Conservation (phyloP, 2,888 invertebrate genomes). For the Dysmachus trigonus region DNA sequence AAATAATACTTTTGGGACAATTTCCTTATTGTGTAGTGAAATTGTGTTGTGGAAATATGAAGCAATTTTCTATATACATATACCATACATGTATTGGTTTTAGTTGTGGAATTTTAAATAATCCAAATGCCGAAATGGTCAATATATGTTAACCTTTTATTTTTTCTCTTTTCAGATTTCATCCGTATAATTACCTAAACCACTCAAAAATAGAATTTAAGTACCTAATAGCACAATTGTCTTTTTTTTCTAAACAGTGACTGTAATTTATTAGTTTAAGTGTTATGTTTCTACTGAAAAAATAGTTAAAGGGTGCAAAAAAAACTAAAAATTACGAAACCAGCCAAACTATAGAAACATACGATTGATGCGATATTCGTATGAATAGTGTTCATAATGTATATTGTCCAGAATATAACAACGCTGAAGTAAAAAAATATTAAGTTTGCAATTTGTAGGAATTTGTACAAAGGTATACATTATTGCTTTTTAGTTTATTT, state of each 20-base stretch:
- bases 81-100: too few relatives aligned
- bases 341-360: neutral
- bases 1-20: too few relatives aligned
- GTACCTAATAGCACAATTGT: conserved; percentile 29
- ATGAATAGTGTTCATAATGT: conserved; percentile 2
- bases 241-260: conserved; percentile 22
- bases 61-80: too few relatives aligned
- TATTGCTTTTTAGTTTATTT: neutral
- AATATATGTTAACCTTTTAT: neutral
- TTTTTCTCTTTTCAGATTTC: conserved; percentile 30
- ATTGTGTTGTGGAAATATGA: too few relatives aligned
- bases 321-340: neutral
- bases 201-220: neutral
- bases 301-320: conserved; percentile 14
- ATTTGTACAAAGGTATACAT: neutral
- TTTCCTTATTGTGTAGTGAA: too few relatives aligned
- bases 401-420: conserved; percentile 9
- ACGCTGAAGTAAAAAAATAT: neutral
- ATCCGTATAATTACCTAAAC: conserved; percentile 12
- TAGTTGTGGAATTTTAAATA: too few relatives aligned
- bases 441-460: neutral
- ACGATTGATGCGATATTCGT: conserved; percentile 3
- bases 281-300: conserved; percentile 10
- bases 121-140: neutral
- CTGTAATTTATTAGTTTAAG: conserved; percentile 33